Evolutionary conservation across 2,888 invertebrate genomes (phyloP), one percentile per base, ranked within the genome.

Genomic region (Teleiodes luculella): DNA sequence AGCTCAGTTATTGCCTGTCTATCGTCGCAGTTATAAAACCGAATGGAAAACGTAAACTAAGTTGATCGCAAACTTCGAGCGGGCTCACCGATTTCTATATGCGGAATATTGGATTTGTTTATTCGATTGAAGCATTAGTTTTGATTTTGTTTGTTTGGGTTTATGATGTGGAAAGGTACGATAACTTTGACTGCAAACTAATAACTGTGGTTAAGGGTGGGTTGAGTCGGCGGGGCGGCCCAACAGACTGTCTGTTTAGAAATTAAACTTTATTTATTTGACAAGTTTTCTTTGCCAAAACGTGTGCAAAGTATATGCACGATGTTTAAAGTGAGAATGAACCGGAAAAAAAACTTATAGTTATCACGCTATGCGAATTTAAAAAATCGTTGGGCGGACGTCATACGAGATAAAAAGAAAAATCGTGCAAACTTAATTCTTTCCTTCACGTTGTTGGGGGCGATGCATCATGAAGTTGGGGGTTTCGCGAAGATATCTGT

Each of bases 1-100:
- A 80, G 75, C 78, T 83, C 85, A 83, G 86, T 86, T 86, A 88
- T 88, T 81, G 81, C 83, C 75, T 82, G 84, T 83, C 86, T 86
- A 86, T 87, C 83, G 84, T 74, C 31, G 37, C 74, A 72, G 80
- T 82, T 80, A 80, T 84, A 86, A 83, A 84, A 86, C 78, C 70
- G 74, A 80, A 84, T 74, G 73, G 79, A 73, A 78, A 82, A 80
- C 79, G 79, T 72, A 78, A 82, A 80, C 79, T 81, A 77, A 80
- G 80, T 83, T 82, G 70, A 33, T 18, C 31, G 36, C 6, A 20
- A 46, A 53, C 41, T 53, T 52, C 46, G 52, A 36, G 37, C 37
- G 20, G 48, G 20, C 24, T 36, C 49, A 36, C 37, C 37, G 49
- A 49, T 49, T 48, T 20, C 48, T 48, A 48, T 48, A 35, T n/a